These are phyloP conservation scores for Notoglanidium macrostoma DNA, from an alignment of 2,797 vertebrate genomes.

Conservation along the genomic window DNA sequence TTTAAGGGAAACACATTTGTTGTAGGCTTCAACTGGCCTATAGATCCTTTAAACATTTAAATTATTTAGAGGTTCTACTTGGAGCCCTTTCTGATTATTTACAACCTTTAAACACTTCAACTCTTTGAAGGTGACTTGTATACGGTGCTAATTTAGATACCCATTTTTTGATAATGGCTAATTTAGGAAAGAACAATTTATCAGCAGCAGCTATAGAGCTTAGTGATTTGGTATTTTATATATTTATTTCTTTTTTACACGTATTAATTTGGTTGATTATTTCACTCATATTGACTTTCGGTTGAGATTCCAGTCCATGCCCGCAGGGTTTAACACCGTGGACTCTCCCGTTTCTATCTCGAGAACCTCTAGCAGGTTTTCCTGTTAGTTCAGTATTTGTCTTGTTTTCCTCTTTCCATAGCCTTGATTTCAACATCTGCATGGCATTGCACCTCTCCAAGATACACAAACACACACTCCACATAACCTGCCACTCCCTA, in stretches of 20 bases:
- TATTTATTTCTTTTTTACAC: background rate
- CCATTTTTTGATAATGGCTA: background rate
- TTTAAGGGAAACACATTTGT: background rate
- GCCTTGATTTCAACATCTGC: slow-evolving; percentile 1
- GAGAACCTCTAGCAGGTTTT: background rate
- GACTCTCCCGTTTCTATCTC: background rate
- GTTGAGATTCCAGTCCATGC: background rate
- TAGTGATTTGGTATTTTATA: background rate
- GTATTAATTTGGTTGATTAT: background rate
- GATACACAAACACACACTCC: background rate
- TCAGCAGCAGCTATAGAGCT: background rate
- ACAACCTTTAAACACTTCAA: background rate
- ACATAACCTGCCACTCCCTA: background rate
- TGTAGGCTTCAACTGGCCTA: background rate
- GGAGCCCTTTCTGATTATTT: background rate
- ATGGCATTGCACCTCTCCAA: background rate
- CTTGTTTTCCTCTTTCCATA: background rate
- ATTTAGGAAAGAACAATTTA: background rate
- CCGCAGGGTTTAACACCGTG: background rate
- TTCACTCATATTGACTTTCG: background rate
- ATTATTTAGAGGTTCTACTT: too few relatives aligned
- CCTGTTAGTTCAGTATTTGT: background rate
- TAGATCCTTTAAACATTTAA: too few relatives aligned
- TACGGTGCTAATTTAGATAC: background rate
- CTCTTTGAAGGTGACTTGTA: background rate